phyloP scores from a whole-genome alignment of 2,113 vertebrate species.

The Eolophus roseicapilla region DNA sequence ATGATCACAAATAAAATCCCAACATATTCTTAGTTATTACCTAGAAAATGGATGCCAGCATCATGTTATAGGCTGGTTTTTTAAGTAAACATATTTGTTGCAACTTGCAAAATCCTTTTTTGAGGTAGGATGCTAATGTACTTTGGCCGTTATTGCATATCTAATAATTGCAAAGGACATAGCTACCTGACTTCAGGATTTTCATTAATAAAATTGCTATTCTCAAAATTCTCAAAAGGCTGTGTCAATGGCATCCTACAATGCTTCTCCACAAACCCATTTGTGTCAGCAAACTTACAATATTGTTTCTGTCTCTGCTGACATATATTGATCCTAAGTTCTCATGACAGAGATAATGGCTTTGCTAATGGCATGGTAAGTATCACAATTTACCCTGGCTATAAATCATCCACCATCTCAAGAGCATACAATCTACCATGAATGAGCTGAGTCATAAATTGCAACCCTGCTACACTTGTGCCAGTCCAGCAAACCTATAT shows the following conservation, averaged over 20 bases:
- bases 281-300: not conserved
- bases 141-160: not conserved
- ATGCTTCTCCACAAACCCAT: not conserved
- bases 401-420: slow-evolving; percentile 27
- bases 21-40: not conserved
- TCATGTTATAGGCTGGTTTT: not conserved
- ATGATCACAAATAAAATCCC: not conserved
- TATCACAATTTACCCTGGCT: slow-evolving; percentile 31
- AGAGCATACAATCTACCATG: slow-evolving; percentile 15
- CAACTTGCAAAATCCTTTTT: not conserved
- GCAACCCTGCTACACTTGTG: not conserved
- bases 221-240: not conserved
- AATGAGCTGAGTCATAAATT: slow-evolving; percentile 32
- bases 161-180: not conserved
- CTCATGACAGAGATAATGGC: slow-evolving; percentile 1
- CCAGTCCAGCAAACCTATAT: not conserved
- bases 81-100: not conserved
- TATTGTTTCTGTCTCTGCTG: slow-evolving; percentile 14
- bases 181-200: not conserved
- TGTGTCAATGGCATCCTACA: not conserved
- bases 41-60: not conserved
- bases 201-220: not conserved
- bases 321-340: slow-evolving; percentile 18
- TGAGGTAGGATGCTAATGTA: not conserved
- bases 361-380: slow-evolving; percentile 54